Conservation (phyloP, 2,888 invertebrate genomes). For the Acanthoscelides obtectus region DNA sequence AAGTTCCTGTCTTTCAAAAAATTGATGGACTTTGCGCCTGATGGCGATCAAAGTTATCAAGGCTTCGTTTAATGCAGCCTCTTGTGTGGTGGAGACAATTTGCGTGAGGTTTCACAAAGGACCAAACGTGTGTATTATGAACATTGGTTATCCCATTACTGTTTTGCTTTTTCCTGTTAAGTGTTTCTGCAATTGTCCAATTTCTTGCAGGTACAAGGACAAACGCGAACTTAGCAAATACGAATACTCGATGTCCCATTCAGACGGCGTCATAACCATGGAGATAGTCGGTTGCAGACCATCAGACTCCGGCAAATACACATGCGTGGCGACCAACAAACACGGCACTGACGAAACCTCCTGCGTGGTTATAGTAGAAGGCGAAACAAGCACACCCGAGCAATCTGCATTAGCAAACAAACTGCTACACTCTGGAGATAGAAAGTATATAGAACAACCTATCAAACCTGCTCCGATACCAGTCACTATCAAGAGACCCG, state of each 20-base stretch:
- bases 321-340: slow-evolving; percentile 87
- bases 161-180: too few relatives aligned
- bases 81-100: too few relatives aligned
- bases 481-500: slow-evolving; percentile 58
- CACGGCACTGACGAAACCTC: slow-evolving; percentile 94
- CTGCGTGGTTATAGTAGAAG: slow-evolving; percentile 95
- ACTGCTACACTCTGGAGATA: slow-evolving; percentile 85
- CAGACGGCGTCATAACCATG: slow-evolving; percentile 94
- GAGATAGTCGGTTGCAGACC: slow-evolving; percentile 94
- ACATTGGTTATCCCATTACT: too few relatives aligned
- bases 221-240: slow-evolving; percentile 84
- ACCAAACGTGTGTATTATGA: too few relatives aligned
- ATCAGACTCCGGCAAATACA: slow-evolving; percentile 94
- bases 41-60: too few relatives aligned
- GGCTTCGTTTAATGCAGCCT: too few relatives aligned
- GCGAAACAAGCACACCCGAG: slow-evolving; percentile 70
- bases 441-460: slow-evolving; percentile 82
- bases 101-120: too few relatives aligned
- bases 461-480: slow-evolving; percentile 74
- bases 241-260: slow-evolving; percentile 85
- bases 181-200: too few relatives aligned
- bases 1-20: too few relatives aligned
- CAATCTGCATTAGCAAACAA: slow-evolving; percentile 81
- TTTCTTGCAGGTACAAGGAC: slow-evolving; percentile 64
- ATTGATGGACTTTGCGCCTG: too few relatives aligned